Evolutionary conservation across 92 coral and sea anemone species (phyloP), one percentile per base, ranked within the genome.

Genomic region (Pocillopora grandis): DNA sequence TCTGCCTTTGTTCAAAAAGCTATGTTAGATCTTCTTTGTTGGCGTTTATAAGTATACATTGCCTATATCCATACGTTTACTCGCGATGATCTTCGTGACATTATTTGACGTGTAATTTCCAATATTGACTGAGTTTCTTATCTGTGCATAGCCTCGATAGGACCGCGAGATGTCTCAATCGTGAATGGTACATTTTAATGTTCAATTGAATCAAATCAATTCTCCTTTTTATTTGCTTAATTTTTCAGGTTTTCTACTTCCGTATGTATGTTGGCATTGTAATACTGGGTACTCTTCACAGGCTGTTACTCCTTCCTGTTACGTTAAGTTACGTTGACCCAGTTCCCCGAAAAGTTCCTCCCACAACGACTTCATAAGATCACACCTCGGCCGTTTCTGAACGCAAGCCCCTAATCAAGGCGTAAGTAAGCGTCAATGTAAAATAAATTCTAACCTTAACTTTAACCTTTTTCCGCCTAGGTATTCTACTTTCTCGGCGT

Each of bases 221-320:
- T 58, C 5, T 20, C 13, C 21, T 66, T 77, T 85, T 31, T 85
- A 42, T 42, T 42, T 42, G 5, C 49, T 42, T 42, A 42, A 60
- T 61, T 58, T 84, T 89, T 76, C 94, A 96, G 98, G 98, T 96
- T 31, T 96, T 96, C 91, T 96, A 96, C 87, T 96, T 96, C 95
- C 93, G 99, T 81, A 96, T 96, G 98, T 96, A 96, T 88, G 88
- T 96, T 76, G 98, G 98, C 70, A 96, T 96, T 71, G 98, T 96
- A 42, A 72, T 92, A 37, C 92, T 96, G 64, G 98, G 98, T 78
- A 98, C 98, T 15, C 88, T 90, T 5, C 98, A 96, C 60, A 96
- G 98, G 76, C 81, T 96, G 57, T 87, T 96, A 21, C 92, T 96
- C 80, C 93, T 96, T 57, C 99, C 99, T 2, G 98, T 96, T 5